phyloP scores from a whole-genome alignment of 2,888 invertebrate species.

The Isotomurus palustris region DNA sequence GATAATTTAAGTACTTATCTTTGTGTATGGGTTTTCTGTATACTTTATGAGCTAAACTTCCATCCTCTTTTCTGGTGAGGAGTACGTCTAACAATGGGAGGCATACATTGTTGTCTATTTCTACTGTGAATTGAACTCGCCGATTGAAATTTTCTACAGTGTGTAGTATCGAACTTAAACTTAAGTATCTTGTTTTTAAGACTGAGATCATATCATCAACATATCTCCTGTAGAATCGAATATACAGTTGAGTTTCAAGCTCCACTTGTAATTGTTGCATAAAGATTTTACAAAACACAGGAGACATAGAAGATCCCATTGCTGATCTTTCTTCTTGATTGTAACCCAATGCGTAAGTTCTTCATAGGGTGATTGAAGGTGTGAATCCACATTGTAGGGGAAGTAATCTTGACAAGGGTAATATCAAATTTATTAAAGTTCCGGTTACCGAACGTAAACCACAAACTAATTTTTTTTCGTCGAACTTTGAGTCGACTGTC shows the following conservation, averaged over 20 bases:
- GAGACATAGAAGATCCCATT: background rate
- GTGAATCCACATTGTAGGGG: too few relatives aligned
- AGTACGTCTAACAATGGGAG: constrained; percentile 13
- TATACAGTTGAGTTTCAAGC: background rate
- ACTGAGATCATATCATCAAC: constrained; percentile 17
- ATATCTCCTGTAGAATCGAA: constrained; percentile 3
- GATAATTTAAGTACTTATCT: constrained; percentile 11
- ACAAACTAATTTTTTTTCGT: too few relatives aligned
- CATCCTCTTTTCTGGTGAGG: background rate
- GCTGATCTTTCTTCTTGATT: background rate
- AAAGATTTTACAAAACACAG: background rate
- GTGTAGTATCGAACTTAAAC: background rate
- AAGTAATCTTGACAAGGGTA: too few relatives aligned
- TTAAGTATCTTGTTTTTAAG: background rate
- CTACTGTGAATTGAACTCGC: constrained; percentile 13
- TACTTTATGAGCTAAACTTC: background rate
- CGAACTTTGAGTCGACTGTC: too few relatives aligned
- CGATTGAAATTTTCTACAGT: background rate
- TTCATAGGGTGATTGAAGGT: too few relatives aligned
- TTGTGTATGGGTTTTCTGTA: constrained; percentile 18
- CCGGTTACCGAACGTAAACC: too few relatives aligned
- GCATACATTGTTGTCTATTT: constrained; percentile 9
- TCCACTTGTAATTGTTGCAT: background rate
- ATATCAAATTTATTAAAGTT: too few relatives aligned
- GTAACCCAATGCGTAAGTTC: too few relatives aligned